Evolutionary conservation across 2,797 vertebrate genomes (phyloP).

Genomic region (Buphagus erythrorhynchus): DNA sequence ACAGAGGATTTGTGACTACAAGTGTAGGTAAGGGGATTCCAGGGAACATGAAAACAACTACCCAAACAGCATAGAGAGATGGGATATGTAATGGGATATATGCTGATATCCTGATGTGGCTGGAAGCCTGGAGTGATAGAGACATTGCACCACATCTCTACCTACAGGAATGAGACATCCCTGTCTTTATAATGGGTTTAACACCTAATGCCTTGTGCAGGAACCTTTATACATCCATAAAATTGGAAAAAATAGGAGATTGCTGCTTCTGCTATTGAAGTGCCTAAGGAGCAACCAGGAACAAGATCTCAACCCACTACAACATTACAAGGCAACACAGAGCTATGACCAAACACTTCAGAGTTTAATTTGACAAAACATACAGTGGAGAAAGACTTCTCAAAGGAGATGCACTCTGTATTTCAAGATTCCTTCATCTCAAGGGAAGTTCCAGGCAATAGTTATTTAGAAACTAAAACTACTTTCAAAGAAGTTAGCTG

Average conservation of each 20-base stretch:
- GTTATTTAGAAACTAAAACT: not conserved
- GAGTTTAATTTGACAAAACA: not conserved
- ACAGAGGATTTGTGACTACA: not conserved
- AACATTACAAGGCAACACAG: not conserved
- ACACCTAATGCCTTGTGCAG: not conserved
- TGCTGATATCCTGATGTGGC: accelerated
- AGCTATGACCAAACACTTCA: not conserved
- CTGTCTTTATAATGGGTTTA: not conserved
- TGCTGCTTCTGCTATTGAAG: not conserved
- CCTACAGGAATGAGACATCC: not conserved
- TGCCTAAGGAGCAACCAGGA: not conserved
- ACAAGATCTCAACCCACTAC: not conserved
- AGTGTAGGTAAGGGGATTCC: not conserved
- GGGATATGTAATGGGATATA: not conserved
- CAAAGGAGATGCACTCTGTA: not conserved
- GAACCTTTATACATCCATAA: not conserved
- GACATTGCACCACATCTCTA: not conserved
- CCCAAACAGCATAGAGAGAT: accelerated
- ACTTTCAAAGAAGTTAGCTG: not conserved
- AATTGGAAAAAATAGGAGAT: not conserved
- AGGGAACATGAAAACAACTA: not conserved
- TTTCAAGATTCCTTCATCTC: not conserved
- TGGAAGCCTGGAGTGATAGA: not conserved
- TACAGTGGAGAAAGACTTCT: accelerated
- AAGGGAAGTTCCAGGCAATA: not conserved